Conservation (phyloP, 2,113 vertebrate genomes). For the Nematolebias whitei region DNA sequence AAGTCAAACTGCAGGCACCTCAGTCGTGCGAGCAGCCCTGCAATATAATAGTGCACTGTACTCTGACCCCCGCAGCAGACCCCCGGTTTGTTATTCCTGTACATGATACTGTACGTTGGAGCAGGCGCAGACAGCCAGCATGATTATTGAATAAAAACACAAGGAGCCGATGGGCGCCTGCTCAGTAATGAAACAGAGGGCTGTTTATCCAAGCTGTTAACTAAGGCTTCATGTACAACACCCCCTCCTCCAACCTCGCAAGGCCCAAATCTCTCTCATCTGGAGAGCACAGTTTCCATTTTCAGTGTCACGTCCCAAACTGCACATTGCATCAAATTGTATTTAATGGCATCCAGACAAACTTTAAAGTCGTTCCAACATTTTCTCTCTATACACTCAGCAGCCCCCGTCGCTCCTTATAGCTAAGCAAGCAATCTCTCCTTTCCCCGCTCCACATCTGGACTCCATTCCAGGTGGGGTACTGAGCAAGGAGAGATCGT, state of each 20-base stretch:
- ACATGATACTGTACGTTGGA: conserved; percentile 72
- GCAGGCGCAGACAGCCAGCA: conserved; percentile 51
- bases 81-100: conserved; percentile 79
- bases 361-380: conserved; percentile 86
- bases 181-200: conserved; percentile 72
- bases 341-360: conserved; percentile 87
- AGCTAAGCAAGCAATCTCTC: conserved; percentile 72
- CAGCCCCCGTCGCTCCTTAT: conserved; percentile 49
- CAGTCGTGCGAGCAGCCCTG: conserved; percentile 52
- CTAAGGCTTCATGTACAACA: conserved; percentile 77
- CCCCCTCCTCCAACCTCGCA: conserved; percentile 59
- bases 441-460: conserved; percentile 78
- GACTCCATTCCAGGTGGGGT: conserved; percentile 83
- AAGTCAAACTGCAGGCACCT: conserved; percentile 55
- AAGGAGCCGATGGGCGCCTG: conserved; percentile 62
- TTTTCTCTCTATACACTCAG: conserved; percentile 70
- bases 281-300: conserved; percentile 83
- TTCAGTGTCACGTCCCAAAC: conserved; percentile 82
- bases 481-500: conserved; percentile 48
- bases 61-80: conserved; percentile 58
- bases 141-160: conserved; percentile 73
- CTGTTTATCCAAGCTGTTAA: conserved; percentile 82
- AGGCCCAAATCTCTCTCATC: conserved; percentile 78
- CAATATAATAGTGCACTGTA: conserved; percentile 77
- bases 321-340: conserved; percentile 87